These are phyloP conservation scores for Oreocharis arfaki DNA, from an alignment of 2,113 vertebrate species.

Conservation along the genomic window DNA sequence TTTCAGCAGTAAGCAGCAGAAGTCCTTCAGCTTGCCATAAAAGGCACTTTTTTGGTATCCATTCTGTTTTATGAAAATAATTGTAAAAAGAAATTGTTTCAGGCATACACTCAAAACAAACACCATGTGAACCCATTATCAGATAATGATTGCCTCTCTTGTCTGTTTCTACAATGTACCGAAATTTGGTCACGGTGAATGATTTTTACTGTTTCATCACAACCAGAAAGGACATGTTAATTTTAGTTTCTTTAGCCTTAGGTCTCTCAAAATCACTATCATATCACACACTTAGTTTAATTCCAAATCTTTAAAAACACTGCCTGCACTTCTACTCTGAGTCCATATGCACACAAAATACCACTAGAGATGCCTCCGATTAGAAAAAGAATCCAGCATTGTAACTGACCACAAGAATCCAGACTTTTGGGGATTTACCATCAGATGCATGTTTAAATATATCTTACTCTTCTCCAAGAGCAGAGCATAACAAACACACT, in stretches of 20 bases:
- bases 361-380: background rate
- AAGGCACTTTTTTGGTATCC: background rate
- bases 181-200: background rate
- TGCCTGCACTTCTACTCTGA: background rate
- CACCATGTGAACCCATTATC: background rate
- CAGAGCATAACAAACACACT: background rate
- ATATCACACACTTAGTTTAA: background rate
- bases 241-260: constrained; percentile 13
- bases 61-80: background rate
- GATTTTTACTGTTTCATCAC: constrained; percentile 12
- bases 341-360: background rate
- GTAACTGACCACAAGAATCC: background rate
- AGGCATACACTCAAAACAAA: background rate
- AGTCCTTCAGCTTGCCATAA: background rate
- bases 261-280: background rate
- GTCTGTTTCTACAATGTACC: background rate
- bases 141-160: background rate
- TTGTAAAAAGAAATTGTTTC: background rate
- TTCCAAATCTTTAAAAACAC: background rate
- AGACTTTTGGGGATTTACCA: background rate
- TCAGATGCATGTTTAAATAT: background rate
- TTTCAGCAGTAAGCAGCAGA: background rate
- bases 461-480: background rate
- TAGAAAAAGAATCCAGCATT: background rate
- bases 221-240: constrained; percentile 1